Percentiles rank a stretch among this genome's conserved stretches.
Conservation (phyloP, 2,888 invertebrate genomes). For the Ptychoptera albimana region DNA sequence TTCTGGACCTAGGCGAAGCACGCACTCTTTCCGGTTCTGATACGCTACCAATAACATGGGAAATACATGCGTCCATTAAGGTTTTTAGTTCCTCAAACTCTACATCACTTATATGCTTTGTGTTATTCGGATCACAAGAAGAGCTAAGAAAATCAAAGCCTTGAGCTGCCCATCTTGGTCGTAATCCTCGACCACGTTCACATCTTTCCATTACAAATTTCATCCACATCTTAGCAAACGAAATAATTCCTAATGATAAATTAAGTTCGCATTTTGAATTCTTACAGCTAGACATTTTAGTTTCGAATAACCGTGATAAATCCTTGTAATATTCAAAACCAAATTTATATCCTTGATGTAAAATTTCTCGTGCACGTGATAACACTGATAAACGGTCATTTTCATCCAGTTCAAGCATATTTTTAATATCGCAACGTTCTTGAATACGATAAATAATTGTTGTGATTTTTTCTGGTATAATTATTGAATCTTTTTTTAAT, state of each 20-base stretch:
- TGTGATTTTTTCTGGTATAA: slow-evolving; percentile 29
- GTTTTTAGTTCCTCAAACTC: slow-evolving; percentile 67
- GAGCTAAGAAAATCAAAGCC: slow-evolving; percentile 75
- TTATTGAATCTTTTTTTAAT: slow-evolving; percentile 34
- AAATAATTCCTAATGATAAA: slow-evolving; percentile 43
- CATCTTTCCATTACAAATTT: slow-evolving; percentile 70
- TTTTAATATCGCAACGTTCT: slow-evolving; percentile 22
- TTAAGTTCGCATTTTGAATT: slow-evolving; percentile 25
- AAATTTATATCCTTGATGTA: slow-evolving; percentile 78
- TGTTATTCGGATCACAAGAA: slow-evolving; percentile 71
- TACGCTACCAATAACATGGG: slow-evolving; percentile 65
- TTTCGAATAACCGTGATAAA: slow-evolving; percentile 34
- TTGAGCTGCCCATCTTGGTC: slow-evolving; percentile 79
- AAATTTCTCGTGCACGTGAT: slow-evolving; percentile 52
- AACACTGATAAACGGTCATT: slow-evolving; percentile 41
- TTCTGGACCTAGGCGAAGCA: slow-evolving; percentile 28
- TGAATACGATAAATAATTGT: slow-evolving; percentile 25
- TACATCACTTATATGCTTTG: slow-evolving; percentile 54
- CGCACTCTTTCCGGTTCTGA: slow-evolving; percentile 29
- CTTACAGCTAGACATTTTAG: slow-evolving; percentile 27
- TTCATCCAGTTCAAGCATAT: slow-evolving; percentile 23
- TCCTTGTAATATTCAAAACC: slow-evolving; percentile 62
- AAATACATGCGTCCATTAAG: slow-evolving; percentile 70
- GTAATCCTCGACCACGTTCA: slow-evolving; percentile 62
- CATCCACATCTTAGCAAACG: slow-evolving; percentile 77